phyloP scores from a whole-genome alignment of 2,888 invertebrate genomes.

The Idaea straminata region DNA sequence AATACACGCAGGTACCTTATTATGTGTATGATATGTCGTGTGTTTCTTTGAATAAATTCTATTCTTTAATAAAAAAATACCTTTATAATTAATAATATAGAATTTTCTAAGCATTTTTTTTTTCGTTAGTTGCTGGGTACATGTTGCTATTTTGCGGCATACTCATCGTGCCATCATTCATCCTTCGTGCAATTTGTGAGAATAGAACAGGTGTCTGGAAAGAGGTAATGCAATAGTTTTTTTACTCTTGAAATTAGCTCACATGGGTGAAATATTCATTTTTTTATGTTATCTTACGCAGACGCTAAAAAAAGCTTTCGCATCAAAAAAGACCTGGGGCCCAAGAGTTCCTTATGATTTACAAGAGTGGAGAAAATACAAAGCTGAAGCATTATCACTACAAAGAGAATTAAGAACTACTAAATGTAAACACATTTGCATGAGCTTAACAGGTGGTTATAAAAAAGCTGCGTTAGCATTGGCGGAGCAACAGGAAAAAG shows the following conservation, averaged over 20 bases:
- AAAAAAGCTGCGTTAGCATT: not conserved
- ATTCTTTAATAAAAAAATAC: too few species aligned
- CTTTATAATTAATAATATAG: too few species aligned
- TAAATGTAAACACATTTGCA: not conserved
- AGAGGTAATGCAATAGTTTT: not conserved
- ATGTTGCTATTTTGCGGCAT: not conserved
- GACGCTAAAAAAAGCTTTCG: constrained; percentile 64
- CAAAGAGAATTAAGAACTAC: not conserved
- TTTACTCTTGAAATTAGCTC: not conserved
- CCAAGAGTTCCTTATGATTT: constrained; percentile 73
- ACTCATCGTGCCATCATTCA: not conserved
- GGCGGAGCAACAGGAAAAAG: not conserved
- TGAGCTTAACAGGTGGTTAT: not conserved
- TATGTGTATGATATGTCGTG: too few species aligned
- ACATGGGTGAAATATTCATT: not conserved
- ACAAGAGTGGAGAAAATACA: constrained; percentile 80
- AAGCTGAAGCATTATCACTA: not conserved
- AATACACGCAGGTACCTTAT: too few species aligned
- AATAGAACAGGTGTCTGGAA: not conserved
- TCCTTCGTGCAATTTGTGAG: not conserved
- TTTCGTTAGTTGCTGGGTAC: not conserved
- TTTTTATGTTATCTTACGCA: constrained; percentile 38
- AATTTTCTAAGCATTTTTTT: not conserved
- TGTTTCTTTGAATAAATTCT: too few species aligned
- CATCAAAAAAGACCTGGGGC: constrained; percentile 80